Conservation (phyloP, 2,888 invertebrate species). For the Pycnomerus fuliginosus region DNA sequence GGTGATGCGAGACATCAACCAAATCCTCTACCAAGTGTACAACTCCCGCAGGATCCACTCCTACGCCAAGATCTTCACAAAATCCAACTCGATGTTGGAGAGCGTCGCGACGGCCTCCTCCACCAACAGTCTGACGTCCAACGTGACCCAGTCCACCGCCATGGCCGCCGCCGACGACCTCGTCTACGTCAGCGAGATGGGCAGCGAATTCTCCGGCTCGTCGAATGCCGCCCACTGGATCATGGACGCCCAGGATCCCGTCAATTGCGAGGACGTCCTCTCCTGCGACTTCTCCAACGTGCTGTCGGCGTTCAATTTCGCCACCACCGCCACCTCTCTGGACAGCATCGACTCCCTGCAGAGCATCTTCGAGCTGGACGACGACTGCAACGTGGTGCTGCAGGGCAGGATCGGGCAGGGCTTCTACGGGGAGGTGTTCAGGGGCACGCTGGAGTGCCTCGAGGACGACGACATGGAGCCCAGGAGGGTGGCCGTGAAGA, state of each 20-base stretch:
- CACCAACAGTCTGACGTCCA: conserved; percentile 45
- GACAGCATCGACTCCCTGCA: conserved; percentile 55
- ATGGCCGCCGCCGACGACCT: conserved; percentile 17
- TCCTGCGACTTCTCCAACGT: conserved; percentile 49
- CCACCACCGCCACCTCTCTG: conserved; percentile 47
- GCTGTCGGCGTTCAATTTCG: conserved; percentile 46
- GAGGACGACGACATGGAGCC: conserved; percentile 55
- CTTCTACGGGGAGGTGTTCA: conserved; percentile 84
- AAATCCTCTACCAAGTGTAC: conserved; percentile 71
- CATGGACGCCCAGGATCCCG: conserved; percentile 32
- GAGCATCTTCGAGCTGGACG: conserved; percentile 59
- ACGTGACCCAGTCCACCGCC: conserved; percentile 34
- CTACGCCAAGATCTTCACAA: conserved; percentile 55
- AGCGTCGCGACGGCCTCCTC: conserved; percentile 36
- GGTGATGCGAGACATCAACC: conserved; percentile 82
- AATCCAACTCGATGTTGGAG: conserved; percentile 24
- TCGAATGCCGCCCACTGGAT: conserved; percentile 20
- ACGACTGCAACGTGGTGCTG: conserved; percentile 61
- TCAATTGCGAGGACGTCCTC: conserved; percentile 40
- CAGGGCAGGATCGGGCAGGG: conserved; percentile 69
- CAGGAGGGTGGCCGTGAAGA: conserved; percentile 67
- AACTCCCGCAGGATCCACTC: conserved; percentile 63
- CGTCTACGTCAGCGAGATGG: conserved; percentile 19
- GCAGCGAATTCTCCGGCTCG: conserved; percentile 4
- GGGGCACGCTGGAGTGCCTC: conserved; percentile 67